These are phyloP conservation scores for Actenoides hombroni DNA, from an alignment of 2,113 vertebrate species.

Conservation along the genomic window DNA sequence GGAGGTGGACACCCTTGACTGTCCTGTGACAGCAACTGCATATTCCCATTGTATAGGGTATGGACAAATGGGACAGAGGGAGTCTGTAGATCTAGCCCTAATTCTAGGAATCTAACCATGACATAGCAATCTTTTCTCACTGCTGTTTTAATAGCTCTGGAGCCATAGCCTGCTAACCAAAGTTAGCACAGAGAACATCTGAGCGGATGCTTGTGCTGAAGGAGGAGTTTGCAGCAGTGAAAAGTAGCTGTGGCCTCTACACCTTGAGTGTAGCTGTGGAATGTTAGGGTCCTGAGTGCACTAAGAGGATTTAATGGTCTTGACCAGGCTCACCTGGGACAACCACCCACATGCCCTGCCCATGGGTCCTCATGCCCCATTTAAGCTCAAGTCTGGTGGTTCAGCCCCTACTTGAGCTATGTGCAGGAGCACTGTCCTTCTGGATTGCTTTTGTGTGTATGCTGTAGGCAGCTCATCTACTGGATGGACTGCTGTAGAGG, in stretches of 20 bases:
- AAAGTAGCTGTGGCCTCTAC: neutral
- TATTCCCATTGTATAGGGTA: neutral
- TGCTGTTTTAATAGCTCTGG: neutral
- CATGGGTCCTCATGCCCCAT: accelerated
- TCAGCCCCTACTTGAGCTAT: accelerated
- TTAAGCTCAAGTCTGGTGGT: neutral
- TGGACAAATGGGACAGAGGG: neutral
- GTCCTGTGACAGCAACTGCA: neutral
- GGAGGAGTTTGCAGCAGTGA: neutral
- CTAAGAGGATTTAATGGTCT: neutral
- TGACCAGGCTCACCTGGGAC: neutral
- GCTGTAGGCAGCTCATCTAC: neutral
- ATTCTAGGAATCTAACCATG: neutral
- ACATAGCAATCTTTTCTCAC: neutral
- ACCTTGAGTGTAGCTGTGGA: neutral
- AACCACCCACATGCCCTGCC: neutral
- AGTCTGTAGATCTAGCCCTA: neutral
- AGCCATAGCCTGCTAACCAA: neutral
- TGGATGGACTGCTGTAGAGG: neutral
- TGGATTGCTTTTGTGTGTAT: too few species aligned
- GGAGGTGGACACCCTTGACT: neutral
- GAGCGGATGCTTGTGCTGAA: neutral
- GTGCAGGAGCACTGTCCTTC: neutral
- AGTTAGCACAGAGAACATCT: accelerated
- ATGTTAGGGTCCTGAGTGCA: neutral